Conservation (phyloP, 2,888 invertebrate genomes). For the Calameuta filiformis region DNA sequence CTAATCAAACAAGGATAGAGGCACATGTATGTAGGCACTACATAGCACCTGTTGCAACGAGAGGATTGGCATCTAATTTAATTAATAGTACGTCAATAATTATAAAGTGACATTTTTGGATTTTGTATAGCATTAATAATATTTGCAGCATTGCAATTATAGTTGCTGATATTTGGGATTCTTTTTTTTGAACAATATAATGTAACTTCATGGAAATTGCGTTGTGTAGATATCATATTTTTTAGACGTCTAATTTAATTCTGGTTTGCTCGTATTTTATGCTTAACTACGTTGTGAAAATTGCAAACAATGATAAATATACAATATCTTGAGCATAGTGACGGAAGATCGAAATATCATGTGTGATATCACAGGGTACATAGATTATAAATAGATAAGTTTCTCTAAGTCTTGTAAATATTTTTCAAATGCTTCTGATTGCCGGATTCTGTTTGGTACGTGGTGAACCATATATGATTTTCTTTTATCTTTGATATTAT, state of each 20-base stretch:
- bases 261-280: not conserved
- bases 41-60: conserved; percentile 60
- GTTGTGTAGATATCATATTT: not conserved
- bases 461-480: not conserved
- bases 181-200: not conserved
- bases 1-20: conserved; percentile 51
- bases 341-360: not conserved
- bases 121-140: too few relatives aligned
- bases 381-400: not conserved
- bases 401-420: conserved; percentile 32
- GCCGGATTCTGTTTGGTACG: conserved; percentile 34
- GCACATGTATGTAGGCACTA: not conserved
- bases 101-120: not conserved
- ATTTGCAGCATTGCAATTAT: too few relatives aligned
- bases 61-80: conserved; percentile 23
- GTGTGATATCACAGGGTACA: not conserved
- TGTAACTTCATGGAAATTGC: not conserved
- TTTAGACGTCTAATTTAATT: not conserved
- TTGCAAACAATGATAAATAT: not conserved
- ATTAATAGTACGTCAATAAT: not conserved
- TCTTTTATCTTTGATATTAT: not conserved
- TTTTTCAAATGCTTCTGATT: conserved; percentile 42
- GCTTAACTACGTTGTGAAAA: not conserved
- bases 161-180: too few relatives aligned
- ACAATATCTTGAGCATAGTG: not conserved